Conservation (phyloP, 2,797 vertebrate species). For the Acomys russatus region DNA sequence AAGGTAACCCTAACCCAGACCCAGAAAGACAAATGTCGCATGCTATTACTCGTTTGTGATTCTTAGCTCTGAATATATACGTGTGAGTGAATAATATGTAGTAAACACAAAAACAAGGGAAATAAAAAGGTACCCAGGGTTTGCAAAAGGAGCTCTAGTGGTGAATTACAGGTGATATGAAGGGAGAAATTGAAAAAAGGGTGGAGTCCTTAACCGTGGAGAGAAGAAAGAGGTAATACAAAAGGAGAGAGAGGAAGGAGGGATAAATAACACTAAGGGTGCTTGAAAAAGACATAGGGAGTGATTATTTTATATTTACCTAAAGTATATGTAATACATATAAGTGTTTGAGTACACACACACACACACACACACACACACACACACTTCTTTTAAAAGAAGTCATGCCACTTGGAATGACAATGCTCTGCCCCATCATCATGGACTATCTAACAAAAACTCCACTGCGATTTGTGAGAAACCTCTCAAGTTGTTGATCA, state of each 20-base stretch:
- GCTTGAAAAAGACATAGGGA: background rate
- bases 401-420: background rate
- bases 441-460: background rate
- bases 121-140: background rate
- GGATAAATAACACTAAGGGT: background rate
- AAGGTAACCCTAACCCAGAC: background rate
- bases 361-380: background rate
- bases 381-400: background rate
- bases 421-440: background rate
- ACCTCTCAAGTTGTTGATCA: background rate
- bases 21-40: background rate
- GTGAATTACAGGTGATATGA: background rate
- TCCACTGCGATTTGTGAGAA: background rate
- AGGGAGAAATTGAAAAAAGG: background rate
- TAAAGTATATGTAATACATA: background rate
- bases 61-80: background rate
- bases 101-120: background rate
- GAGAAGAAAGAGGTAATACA: background rate
- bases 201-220: background rate
- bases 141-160: background rate
- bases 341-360: background rate
- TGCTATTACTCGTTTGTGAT: background rate
- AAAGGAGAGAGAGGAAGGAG: background rate
- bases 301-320: background rate
- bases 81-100: background rate